Base-by-base conservation (phyloP, 2,888 invertebrate genomes). In the Eupeodes latifasciatus region DNA sequence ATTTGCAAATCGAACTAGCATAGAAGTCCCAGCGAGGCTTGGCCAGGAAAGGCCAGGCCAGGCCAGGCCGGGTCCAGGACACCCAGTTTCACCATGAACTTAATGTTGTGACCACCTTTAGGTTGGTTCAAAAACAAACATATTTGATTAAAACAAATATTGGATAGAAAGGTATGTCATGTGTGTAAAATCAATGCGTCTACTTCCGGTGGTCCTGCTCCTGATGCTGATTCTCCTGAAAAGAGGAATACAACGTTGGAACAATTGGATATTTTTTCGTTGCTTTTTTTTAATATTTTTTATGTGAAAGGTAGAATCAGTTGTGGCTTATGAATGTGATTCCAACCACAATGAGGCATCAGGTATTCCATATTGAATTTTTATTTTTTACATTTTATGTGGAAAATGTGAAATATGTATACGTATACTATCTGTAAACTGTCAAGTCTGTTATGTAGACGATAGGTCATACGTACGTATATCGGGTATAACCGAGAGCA, bases 91-190 rank as follows among this genome's bases (percentile, higher is more conserved):
- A 34, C 36, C 51, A 36, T 34, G 36, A 36, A 69, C 40, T 53
- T 53, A 69, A 67, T 67, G 51, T 67, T 67, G 51, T 67, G 11
- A 47, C n/a, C 5, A 67, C 34, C 71, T 53, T 53, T 66, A 27
- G 66, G 66, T 66, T 47, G 47, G 66, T 66, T 47, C 14, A 9
- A 3, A 14, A 19, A 10, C 40, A 40, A 40, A 47, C 75, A 83
- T 84, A 49, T 84, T 87, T 87, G 77, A 87, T 80, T 80, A 77
- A 80, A 87, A 61, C 84, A 87, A 87, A 87, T 84, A 87, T 80
- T 87, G 84, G 61, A 79, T 55, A 36, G 36, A 40, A 40, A 40
- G 40, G 40, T 40, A 9, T 36, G 34, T 34, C 34, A 59, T 36
- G 55, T 80, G 76, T 77, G 66, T 55, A 72, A 84, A 87, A 80